A percentile compares a stretch with the other conserved stretches of the same genome.
These are phyloP conservation scores for Heliconius himera DNA, from an alignment of 1,140 invertebrate species.

Conservation along the genomic window DNA sequence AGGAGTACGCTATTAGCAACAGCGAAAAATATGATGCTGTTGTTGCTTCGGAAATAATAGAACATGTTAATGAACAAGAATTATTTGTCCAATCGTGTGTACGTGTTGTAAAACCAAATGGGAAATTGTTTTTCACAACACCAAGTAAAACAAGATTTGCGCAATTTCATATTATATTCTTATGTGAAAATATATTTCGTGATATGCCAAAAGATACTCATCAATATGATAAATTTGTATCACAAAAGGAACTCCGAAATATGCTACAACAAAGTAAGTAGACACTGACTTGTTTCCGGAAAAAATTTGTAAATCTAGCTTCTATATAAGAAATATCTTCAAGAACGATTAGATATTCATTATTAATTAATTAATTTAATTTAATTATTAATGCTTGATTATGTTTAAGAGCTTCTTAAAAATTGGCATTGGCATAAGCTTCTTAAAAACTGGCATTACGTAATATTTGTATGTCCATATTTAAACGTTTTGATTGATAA, in stretches of 20 bases:
- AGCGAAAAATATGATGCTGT: slow-evolving; percentile 89
- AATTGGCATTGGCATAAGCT: no score
- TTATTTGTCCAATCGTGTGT: slow-evolving; percentile 89
- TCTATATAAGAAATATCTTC: no score
- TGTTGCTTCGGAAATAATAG: slow-evolving; percentile 94
- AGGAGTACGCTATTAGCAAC: slow-evolving; percentile 82
- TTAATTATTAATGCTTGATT: no score
- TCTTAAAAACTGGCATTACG: no score
- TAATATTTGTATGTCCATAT: no score
- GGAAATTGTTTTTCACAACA: slow-evolving; percentile 96
- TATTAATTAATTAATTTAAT: no score
- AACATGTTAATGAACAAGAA: slow-evolving; percentile 90
- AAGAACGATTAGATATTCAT: no score
- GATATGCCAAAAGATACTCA: slow-evolving; percentile 93
- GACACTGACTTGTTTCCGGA: no score
- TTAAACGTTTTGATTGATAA: no score
- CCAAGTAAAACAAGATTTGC: slow-evolving; percentile 91
- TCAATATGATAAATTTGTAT: slow-evolving; percentile 94
- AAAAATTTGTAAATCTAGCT: no score
- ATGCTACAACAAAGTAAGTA: slow-evolving; percentile 68
- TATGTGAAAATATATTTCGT: slow-evolving; percentile 89
- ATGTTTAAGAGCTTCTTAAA: no score
- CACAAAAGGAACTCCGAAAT: slow-evolving; percentile 87
- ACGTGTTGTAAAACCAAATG: slow-evolving; percentile 89
- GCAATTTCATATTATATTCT: slow-evolving; percentile 87